Percentiles rank a stretch among this genome's conserved stretches.
phyloP scores from a whole-genome alignment of 1,140 invertebrate species.

The Apis dorsata region DNA sequence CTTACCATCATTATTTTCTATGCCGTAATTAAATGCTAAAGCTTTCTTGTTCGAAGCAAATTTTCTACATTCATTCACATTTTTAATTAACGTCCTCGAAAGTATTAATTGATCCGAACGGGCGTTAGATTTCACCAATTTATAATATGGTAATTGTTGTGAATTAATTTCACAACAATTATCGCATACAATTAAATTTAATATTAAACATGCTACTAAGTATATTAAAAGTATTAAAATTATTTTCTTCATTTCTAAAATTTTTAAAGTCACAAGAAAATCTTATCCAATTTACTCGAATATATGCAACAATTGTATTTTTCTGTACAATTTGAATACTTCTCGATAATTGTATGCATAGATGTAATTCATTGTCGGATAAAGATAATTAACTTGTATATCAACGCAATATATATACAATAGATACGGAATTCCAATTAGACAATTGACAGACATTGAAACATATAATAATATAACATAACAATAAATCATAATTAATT shows the following conservation, averaged over 20 bases:
- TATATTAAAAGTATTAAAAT: not conserved
- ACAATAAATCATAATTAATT: not conserved
- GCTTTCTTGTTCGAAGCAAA: constrained; percentile 82
- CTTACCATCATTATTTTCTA: constrained; percentile 66
- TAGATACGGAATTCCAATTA: not conserved
- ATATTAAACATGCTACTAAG: not conserved
- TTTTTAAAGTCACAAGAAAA: not conserved
- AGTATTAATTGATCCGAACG: constrained; percentile 71
- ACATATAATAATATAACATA: not conserved
- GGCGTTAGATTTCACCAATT: constrained; percentile 66
- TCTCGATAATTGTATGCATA: not conserved
- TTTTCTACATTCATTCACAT: constrained; percentile 79
- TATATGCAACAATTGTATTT: too few relatives aligned
- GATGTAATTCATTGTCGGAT: not conserved
- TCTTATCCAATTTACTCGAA: not conserved
- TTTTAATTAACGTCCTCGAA: constrained; percentile 61
- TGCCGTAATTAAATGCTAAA: constrained; percentile 84
- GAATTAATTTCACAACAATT: constrained; percentile 61
- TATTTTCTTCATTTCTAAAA: not conserved
- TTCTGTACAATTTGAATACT: not conserved
- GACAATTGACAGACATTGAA: not conserved
- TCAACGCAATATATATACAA: not conserved
- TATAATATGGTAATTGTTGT: constrained; percentile 63
- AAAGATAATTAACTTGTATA: constrained; percentile 26
- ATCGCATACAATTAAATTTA: constrained; percentile 24